These are phyloP conservation scores for Apteryx mantelli DNA, from an alignment of 2,113 vertebrate species.

Conservation along the genomic window DNA sequence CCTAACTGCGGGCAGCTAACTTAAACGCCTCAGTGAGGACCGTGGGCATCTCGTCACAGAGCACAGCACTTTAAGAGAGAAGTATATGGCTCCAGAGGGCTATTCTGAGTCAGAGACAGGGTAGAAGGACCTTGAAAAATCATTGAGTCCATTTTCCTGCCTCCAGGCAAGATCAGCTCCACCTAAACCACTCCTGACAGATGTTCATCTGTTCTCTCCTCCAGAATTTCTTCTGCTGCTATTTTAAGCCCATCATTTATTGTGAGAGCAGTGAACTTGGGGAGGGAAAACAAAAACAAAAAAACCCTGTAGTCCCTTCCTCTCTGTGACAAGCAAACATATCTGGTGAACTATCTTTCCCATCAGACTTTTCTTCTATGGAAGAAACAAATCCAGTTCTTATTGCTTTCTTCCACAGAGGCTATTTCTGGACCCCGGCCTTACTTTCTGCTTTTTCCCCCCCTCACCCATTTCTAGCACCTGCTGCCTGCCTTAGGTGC, in stretches of 20 bases:
- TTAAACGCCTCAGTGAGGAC: not conserved
- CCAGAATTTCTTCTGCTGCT: not conserved
- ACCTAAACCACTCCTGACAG: slow-evolving; percentile 8
- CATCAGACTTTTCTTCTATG: not conserved
- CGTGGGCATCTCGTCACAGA: not conserved
- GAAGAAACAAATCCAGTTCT: not conserved
- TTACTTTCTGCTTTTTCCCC: not conserved
- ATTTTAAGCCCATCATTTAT: not conserved
- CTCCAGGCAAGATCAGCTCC: not conserved
- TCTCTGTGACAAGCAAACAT: not conserved
- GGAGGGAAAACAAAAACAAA: not conserved
- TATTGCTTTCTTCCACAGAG: not conserved
- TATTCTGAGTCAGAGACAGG: not conserved
- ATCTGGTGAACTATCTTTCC: not conserved
- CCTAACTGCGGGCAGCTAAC: not conserved
- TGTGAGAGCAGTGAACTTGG: not conserved
- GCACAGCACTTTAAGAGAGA: not conserved
- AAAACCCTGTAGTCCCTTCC: not conserved
- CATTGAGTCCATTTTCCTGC: not conserved
- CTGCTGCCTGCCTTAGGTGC: not conserved
- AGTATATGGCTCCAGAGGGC: not conserved
- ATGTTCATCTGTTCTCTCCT: not conserved
- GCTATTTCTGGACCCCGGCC: not conserved
- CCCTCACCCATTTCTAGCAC: not conserved
- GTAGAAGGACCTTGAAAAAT: not conserved